These are phyloP conservation scores for Amphipyra tragopoginis DNA, from an alignment of 2,888 invertebrate genomes.

Conservation along the genomic window DNA sequence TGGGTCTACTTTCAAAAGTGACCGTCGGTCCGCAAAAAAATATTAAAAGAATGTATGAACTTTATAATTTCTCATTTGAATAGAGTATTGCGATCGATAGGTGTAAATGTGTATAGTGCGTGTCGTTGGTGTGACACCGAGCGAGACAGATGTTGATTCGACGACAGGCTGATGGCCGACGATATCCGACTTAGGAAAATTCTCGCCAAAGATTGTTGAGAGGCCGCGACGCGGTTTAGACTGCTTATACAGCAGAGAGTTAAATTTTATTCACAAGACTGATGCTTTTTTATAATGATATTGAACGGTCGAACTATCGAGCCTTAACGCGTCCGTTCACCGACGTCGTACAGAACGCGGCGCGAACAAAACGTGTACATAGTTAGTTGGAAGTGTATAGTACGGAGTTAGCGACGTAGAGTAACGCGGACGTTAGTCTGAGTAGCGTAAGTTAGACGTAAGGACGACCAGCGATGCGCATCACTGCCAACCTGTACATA, in stretches of 20 bases:
- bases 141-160: slow-evolving; percentile 78
- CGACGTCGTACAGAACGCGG: slow-evolving; percentile 48
- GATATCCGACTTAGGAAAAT: slow-evolving; percentile 65
- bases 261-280: slow-evolving; percentile 86
- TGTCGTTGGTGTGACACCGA: slow-evolving; percentile 45
- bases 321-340: slow-evolving; percentile 63
- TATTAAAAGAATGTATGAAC: slow-evolving; percentile 16
- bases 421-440: slow-evolving; percentile 71
- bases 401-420: slow-evolving; percentile 64
- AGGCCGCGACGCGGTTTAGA: slow-evolving; percentile 67
- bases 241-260: slow-evolving; percentile 72
- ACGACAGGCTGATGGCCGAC: slow-evolving; percentile 60
- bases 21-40: slow-evolving; percentile 27
- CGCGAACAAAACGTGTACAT: slow-evolving; percentile 80
- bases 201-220: slow-evolving; percentile 83
- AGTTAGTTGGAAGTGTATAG: slow-evolving; percentile 78
- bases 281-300: slow-evolving; percentile 87
- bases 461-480: slow-evolving; percentile 83
- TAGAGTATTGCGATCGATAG: slow-evolving; percentile 33
- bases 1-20: slow-evolving; percentile 2
- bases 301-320: slow-evolving; percentile 67
- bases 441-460: slow-evolving; percentile 70
- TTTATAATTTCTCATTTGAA: slow-evolving; percentile 28
- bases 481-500: slow-evolving; percentile 88
- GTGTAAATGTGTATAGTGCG: slow-evolving; percentile 19